phyloP scores from a whole-genome alignment of 2,113 vertebrate genomes.

The Megalops atlanticus region DNA sequence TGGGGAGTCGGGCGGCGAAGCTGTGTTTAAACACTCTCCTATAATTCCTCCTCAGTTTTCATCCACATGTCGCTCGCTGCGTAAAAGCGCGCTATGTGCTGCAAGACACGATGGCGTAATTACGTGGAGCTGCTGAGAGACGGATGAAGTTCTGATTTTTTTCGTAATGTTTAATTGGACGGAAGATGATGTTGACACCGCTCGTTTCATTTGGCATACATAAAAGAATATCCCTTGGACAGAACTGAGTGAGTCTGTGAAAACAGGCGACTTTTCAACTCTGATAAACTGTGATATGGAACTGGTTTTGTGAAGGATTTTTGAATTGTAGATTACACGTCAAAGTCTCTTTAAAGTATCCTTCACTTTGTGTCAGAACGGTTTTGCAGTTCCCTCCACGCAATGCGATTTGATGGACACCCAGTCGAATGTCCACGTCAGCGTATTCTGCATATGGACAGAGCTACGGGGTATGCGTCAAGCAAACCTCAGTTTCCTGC shows the following conservation, averaged over 20 bases:
- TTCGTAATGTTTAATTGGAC: constrained; percentile 2
- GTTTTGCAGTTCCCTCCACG: neutral
- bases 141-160: neutral
- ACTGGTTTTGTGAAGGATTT: neutral
- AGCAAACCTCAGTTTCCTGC: neutral
- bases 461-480: neutral
- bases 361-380: neutral
- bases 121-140: neutral
- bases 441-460: neutral
- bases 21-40: neutral
- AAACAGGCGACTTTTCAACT: neutral
- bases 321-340: constrained; percentile 1
- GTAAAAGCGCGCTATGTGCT: neutral
- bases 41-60: neutral
- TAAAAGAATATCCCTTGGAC: neutral
- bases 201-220: constrained; percentile 3
- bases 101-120: neutral
- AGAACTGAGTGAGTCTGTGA: neutral
- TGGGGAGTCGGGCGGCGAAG: neutral
- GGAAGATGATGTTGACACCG: neutral
- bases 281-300: neutral
- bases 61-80: neutral
- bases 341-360: neutral
- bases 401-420: neutral
- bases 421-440: neutral